These are phyloP conservation scores for Pheosia tremula DNA, from an alignment of 2,888 invertebrate species.

Conservation along the genomic window DNA sequence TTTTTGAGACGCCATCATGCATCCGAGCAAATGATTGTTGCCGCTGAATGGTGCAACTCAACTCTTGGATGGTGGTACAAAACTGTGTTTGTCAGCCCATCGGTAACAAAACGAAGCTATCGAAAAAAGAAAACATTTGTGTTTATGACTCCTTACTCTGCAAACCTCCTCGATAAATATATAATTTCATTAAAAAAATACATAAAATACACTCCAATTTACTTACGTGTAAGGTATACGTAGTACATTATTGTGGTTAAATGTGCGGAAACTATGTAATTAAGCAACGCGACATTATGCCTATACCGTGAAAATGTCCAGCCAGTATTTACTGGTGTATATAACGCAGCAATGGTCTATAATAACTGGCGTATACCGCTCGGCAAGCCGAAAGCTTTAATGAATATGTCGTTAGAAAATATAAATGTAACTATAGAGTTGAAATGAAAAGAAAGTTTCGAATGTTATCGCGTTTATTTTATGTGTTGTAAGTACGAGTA, in stretches of 20 bases:
- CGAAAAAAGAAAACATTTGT: no score
- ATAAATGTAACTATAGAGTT: neutral
- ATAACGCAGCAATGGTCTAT: conserved; percentile 37
- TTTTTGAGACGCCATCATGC: no score
- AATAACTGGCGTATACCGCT: conserved; percentile 35
- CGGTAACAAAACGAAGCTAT: no score
- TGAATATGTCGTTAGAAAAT: neutral
- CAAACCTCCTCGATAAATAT: no score
- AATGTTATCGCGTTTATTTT: no score
- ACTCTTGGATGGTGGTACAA: no score
- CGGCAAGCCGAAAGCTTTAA: neutral
- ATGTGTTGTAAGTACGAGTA: no score
- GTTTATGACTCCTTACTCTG: no score
- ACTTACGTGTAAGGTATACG: neutral
- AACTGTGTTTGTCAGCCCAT: no score
- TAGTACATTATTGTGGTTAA: conserved; percentile 11
- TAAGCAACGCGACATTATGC: conserved; percentile 52
- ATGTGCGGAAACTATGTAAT: conserved; percentile 40
- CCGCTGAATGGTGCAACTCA: no score
- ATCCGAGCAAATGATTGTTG: no score
- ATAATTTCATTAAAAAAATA: neutral
- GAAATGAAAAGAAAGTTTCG: no score
- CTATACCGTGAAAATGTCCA: conserved; percentile 34
- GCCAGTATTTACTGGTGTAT: conserved; percentile 18
- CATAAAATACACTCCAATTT: conserved; percentile 6